Evolutionary conservation across 2,113 vertebrate species (phyloP).

Genomic region (Trinectes maculatus): DNA sequence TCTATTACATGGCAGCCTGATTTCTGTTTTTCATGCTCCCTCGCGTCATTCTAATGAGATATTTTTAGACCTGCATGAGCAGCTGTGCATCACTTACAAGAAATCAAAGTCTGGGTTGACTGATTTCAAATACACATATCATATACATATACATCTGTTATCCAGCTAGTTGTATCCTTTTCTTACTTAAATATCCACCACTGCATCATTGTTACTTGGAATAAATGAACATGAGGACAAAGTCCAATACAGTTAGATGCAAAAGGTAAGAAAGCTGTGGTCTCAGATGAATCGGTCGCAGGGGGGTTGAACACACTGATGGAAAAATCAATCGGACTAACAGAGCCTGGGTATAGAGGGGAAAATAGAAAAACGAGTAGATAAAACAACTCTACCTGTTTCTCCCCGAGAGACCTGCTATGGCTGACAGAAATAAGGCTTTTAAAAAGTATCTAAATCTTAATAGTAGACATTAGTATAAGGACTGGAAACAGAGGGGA

Average conservation of each 20-base stretch:
- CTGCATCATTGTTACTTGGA: neutral
- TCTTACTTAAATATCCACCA: neutral
- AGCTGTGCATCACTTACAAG: slow-evolving; percentile 48
- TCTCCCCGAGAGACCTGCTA: neutral
- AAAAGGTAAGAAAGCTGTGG: neutral
- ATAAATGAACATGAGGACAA: neutral
- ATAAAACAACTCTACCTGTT: slow-evolving; percentile 6
- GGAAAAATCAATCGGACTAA: neutral
- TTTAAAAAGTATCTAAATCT: neutral
- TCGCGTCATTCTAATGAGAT: slow-evolving; percentile 40
- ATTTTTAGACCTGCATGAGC: slow-evolving; percentile 65
- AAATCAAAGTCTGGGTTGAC: slow-evolving; percentile 21
- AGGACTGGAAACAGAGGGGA: no score
- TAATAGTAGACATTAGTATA: no score
- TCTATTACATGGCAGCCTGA: slow-evolving; percentile 43
- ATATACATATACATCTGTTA: neutral
- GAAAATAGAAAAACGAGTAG: neutral
- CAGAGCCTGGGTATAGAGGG: neutral
- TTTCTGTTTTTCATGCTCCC: slow-evolving; percentile 56
- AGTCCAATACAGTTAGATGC: neutral
- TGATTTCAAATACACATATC: slow-evolving; percentile 20
- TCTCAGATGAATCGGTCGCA: neutral
- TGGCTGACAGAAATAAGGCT: neutral
- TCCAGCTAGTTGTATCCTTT: neutral
- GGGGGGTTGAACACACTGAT: slow-evolving; percentile 1